Percentiles rank a stretch among this genome's conserved stretches.
These are phyloP conservation scores for Mesorhabditis sp. DNA, from an alignment of 2,888 invertebrate genomes.

Conservation along the genomic window DNA sequence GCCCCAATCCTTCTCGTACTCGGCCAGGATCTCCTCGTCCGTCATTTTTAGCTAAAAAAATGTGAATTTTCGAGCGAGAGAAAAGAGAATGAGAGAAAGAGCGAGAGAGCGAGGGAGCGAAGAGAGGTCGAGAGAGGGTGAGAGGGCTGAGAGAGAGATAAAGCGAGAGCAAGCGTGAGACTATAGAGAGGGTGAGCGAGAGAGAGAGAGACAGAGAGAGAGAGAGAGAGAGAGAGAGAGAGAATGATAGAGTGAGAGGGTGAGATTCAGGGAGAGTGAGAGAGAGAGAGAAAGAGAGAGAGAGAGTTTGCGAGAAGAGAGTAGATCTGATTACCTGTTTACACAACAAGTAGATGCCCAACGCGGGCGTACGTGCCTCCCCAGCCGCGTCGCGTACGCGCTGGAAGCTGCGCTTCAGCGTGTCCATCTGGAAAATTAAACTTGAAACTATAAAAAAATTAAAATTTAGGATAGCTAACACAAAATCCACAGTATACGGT, in stretches of 20 bases:
- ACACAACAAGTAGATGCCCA: not conserved
- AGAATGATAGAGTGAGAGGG: too few relatives aligned
- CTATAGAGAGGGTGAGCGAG: too few relatives aligned
- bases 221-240: too few relatives aligned
- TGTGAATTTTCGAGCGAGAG: not conserved
- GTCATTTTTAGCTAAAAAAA: not conserved
- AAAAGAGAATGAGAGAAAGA: too few relatives aligned
- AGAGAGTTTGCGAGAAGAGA: too few relatives aligned
- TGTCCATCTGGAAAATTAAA: not conserved
- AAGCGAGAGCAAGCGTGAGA: too few relatives aligned
- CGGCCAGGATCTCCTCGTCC: conserved; percentile 3
- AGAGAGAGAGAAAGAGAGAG: too few relatives aligned
- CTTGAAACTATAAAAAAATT: not conserved
- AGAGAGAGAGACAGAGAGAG: too few relatives aligned
- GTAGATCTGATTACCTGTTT: not conserved
- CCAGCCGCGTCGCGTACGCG: not conserved
- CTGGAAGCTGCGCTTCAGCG: not conserved
- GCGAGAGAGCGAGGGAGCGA: too few relatives aligned
- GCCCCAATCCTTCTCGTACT: conserved; percentile 6
- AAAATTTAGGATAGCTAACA: not conserved
- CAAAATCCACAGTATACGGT: not conserved
- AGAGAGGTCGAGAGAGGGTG: too few relatives aligned
- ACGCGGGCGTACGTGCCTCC: not conserved
- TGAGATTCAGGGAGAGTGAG: too few relatives aligned
- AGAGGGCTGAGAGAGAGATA: too few relatives aligned